A percentile compares a stretch with the other conserved stretches of the same genome.
These are phyloP conservation scores for Morus bassanus DNA, from an alignment of 2,797 vertebrate species.

Conservation along the genomic window DNA sequence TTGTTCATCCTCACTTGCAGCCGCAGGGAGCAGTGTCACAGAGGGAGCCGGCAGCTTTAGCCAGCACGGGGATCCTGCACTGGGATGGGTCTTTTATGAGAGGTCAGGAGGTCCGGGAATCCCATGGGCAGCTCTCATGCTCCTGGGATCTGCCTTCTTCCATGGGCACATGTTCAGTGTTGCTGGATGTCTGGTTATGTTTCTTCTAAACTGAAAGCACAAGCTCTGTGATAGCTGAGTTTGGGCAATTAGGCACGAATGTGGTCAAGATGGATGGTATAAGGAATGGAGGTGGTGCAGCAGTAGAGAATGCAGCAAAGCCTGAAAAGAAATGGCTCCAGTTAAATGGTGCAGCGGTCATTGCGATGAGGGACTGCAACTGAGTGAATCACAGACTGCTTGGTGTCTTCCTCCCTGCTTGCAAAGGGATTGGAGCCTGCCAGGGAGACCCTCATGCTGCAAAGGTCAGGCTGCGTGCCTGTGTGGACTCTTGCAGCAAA, in stretches of 20 bases:
- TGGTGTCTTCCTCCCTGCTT: not conserved
- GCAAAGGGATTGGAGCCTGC: not conserved
- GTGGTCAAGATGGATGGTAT: not conserved
- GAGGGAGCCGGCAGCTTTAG: not conserved
- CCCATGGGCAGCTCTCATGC: not conserved
- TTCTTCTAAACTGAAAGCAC: not conserved
- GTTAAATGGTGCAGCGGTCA: not conserved
- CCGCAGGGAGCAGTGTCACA: not conserved
- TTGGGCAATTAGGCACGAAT: not conserved
- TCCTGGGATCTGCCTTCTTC: not conserved
- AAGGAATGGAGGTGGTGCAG: not conserved
- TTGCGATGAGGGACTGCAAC: not conserved
- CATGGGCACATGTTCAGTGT: fast-evolving
- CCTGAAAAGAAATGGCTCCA: not conserved
- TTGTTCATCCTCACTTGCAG: not conserved
- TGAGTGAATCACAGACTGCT: not conserved
- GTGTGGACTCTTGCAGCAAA: not conserved
- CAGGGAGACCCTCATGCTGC: not conserved
- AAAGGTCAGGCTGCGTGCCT: not conserved
- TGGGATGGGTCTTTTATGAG: not conserved
- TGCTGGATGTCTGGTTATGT: not conserved
- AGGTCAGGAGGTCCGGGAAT: not conserved
- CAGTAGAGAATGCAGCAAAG: not conserved
- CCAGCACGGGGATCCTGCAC: not conserved
- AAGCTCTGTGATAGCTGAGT: not conserved